Conservation (phyloP, 2,888 invertebrate species). For the Andrena hattorfiana region DNA sequence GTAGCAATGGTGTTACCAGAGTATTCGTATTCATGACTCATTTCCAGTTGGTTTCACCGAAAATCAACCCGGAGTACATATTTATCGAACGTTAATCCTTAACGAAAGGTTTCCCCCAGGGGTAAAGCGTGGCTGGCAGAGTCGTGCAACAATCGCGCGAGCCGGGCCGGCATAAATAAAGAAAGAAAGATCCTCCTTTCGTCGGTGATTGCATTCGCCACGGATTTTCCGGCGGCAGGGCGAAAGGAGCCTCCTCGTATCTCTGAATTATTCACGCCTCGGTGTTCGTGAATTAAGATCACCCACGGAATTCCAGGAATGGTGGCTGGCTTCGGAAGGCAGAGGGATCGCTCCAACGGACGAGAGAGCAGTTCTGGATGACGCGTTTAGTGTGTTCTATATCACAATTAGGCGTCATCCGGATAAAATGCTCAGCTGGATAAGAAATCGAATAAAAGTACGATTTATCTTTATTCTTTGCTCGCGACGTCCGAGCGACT, state of each 20-base stretch:
- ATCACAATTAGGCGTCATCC: constrained; percentile 32
- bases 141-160: not conserved
- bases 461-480: not conserved
- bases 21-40: not conserved
- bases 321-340: constrained; percentile 45
- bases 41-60: not conserved
- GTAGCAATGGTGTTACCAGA: not conserved
- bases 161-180: not conserved
- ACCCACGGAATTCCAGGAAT: constrained; percentile 73
- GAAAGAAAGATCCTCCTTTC: constrained; percentile 58
- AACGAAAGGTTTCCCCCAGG: not conserved
- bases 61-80: not conserved
- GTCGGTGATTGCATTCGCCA: constrained; percentile 78
- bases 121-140: not conserved
- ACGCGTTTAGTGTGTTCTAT: constrained; percentile 48
- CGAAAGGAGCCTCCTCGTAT: constrained; percentile 54
- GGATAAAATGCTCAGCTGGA: not conserved
- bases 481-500: not conserved
- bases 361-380: constrained; percentile 44
- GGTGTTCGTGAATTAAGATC: constrained; percentile 72
- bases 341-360: constrained; percentile 32
- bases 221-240: constrained; percentile 73
- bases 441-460: not conserved
- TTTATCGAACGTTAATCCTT: not conserved
- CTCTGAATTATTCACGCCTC: constrained; percentile 70